These are phyloP conservation scores for Xenopus tropicalis DNA, from an alignment of 2,113 vertebrate species.

Conservation along the genomic window UCB_Xtro_10.0 CM004452.2:41136501-41137000, in stretches of 20 bases:
- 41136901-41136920: too few species aligned
- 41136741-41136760: too few species aligned
- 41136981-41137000: too few species aligned
- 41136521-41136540: background rate
- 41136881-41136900: too few species aligned
- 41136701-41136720: background rate
- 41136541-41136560: background rate
- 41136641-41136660: constrained; percentile 9
- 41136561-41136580: constrained; percentile 3
- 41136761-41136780: too few species aligned
- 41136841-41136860: too few species aligned
- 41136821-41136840: background rate
- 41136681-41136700: background rate
- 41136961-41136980: too few species aligned
- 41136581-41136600: constrained; percentile 1
- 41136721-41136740: background rate
- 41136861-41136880: too few species aligned
- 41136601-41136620: constrained; percentile 12
- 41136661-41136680: background rate
- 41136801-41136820: background rate
- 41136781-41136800: too few species aligned
- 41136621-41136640: constrained; percentile 11
- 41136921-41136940: too few species aligned
- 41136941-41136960: too few species aligned
- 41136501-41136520: background rate